phyloP scores from a whole-genome alignment of 30 jellyfish, hydroid and myxozoan genomes.

The Haliclystus octoradiatus region DNA sequence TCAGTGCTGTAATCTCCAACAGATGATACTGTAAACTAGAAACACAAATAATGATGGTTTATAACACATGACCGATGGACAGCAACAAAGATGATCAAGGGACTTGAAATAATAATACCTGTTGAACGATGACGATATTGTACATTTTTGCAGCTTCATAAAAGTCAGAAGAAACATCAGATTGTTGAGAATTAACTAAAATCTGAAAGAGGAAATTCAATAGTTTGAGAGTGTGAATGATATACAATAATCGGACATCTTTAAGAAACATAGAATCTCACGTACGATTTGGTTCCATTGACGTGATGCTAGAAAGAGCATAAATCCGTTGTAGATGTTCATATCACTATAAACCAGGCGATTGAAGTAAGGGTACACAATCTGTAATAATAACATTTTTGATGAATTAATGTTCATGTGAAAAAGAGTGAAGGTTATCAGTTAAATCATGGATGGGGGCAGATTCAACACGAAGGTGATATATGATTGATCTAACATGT shows the following conservation, averaged over 20 bases:
- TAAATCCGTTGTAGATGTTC: conserved; percentile 41
- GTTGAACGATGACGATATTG: conserved; percentile 30
- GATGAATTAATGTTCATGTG: too few relatives aligned
- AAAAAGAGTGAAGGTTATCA: too few relatives aligned
- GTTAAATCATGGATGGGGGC: too few relatives aligned
- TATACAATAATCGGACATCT: neutral
- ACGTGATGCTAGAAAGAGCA: conserved; percentile 43
- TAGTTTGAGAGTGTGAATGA: too few relatives aligned
- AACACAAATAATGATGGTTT: neutral
- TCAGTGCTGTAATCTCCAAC: conserved; percentile 34
- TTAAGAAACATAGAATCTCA: neutral
- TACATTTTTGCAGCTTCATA: conserved; percentile 13
- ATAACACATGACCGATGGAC: neutral
- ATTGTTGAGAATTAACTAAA: conserved; percentile 8
- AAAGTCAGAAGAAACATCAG: conserved; percentile 12
- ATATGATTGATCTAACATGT: neutral
- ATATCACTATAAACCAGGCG: conserved; percentile 54
- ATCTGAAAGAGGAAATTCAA: conserved; percentile 7
- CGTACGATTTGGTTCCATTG: conserved; percentile 84
- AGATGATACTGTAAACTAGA: conserved; percentile 38
- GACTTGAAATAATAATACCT: conserved; percentile 9
- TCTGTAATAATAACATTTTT: conserved; percentile 23
- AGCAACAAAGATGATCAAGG: neutral
- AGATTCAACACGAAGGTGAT: neutral
- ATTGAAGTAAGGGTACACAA: conserved; percentile 70